phyloP scores from a whole-genome alignment of 2,113 vertebrate genomes.

The Eretmodus cyanostictus region DNA sequence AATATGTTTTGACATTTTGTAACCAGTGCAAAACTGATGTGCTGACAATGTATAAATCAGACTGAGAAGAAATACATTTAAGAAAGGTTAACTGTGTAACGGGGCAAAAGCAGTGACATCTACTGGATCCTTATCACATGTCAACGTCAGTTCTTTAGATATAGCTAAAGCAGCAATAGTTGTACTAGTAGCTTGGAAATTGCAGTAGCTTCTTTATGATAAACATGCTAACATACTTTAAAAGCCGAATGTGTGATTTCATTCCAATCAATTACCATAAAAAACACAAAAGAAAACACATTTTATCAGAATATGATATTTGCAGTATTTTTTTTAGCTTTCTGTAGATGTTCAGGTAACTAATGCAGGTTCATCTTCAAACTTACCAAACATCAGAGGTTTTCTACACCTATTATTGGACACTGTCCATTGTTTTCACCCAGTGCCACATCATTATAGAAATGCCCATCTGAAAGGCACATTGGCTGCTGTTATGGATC shows the following conservation, averaged over 20 bases:
- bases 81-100: neutral
- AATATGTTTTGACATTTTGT: slow-evolving; percentile 23
- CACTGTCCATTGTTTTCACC: neutral
- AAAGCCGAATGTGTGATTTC: accelerated
- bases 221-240: neutral
- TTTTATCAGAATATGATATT: neutral
- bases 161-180: neutral
- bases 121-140: neutral
- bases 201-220: neutral
- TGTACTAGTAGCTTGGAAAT: neutral
- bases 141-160: neutral
- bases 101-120: neutral
- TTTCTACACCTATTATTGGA: neutral
- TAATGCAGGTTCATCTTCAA: neutral
- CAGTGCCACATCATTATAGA: neutral
- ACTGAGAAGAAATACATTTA: neutral
- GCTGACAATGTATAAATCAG: neutral
- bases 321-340: neutral
- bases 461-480: neutral
- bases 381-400: neutral
- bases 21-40: neutral
- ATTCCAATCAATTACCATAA: neutral
- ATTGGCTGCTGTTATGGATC: neutral
- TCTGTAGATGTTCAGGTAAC: neutral
- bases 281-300: neutral